Percentiles rank a stretch among this genome's conserved stretches.
phyloP scores from a whole-genome alignment of 2,797 vertebrate species.

The Acipenser ruthenus region DNA sequence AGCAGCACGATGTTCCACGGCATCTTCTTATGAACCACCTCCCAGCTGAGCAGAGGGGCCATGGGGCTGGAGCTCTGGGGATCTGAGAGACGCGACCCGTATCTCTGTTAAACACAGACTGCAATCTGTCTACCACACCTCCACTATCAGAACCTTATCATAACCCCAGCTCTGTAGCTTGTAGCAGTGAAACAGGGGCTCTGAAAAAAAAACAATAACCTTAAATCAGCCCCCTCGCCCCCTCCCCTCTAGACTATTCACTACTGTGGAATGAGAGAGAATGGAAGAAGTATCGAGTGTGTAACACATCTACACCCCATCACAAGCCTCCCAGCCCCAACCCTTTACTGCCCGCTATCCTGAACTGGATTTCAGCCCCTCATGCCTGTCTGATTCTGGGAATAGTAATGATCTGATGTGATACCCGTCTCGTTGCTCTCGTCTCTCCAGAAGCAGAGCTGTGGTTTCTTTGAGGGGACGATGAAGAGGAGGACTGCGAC shows the following conservation, averaged over 20 bases:
- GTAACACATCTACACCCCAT: not conserved
- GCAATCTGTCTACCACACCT: too few species aligned
- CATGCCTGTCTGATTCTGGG: too few species aligned
- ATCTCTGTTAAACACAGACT: not conserved
- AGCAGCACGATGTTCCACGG: conserved; percentile 92
- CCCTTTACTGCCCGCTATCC: too few species aligned
- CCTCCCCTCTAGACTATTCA: too few species aligned
- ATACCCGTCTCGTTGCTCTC: conserved; percentile 62
- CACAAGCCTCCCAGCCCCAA: too few species aligned
- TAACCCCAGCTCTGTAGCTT: too few species aligned
- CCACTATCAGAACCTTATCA: too few species aligned
- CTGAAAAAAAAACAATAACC: too few species aligned
- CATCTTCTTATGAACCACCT: conserved; percentile 77
- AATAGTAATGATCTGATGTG: not conserved
- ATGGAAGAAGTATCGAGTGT: not conserved
- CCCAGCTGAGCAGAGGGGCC: conserved; percentile 77
- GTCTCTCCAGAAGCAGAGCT: conserved; percentile 47
- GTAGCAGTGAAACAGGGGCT: too few species aligned
- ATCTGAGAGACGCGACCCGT: conserved; percentile 30
- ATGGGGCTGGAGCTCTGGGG: conserved; percentile 33
- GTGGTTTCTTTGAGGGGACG: conserved; percentile 73
- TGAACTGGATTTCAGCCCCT: too few species aligned
- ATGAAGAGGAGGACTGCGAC: conserved; percentile 78
- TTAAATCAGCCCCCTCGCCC: too few species aligned
- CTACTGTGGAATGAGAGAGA: too few species aligned